phyloP scores from a whole-genome alignment of 2,888 invertebrate genomes.

The Cryptocephalus primarius region DNA sequence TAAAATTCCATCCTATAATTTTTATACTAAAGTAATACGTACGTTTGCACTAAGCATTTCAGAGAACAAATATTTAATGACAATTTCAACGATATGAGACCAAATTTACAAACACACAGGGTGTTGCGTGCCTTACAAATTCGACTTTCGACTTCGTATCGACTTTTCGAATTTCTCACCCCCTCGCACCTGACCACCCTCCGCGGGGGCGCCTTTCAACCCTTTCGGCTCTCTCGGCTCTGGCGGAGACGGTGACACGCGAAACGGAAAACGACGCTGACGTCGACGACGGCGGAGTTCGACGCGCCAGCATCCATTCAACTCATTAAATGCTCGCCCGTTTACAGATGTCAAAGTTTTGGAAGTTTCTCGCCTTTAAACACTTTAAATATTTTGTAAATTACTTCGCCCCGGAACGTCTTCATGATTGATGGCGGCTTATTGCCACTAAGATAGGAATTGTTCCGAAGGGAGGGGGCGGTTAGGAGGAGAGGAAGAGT shows the following conservation, averaged over 20 bases:
- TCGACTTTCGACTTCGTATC: too few relatives aligned
- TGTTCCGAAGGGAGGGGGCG: too few relatives aligned
- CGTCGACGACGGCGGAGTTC: slow-evolving; percentile 12
- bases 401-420: slow-evolving; percentile 17
- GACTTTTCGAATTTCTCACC: too few relatives aligned
- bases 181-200: background rate
- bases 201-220: slow-evolving; percentile 1
- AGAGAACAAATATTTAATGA: too few relatives aligned
- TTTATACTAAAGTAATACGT: too few relatives aligned
- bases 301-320: slow-evolving; percentile 21
- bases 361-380: slow-evolving; percentile 16
- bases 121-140: too few relatives aligned
- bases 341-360: slow-evolving; percentile 23
- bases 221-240: slow-evolving; percentile 30
- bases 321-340: slow-evolving; percentile 28
- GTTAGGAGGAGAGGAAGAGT: too few relatives aligned
- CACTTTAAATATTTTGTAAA: slow-evolving; percentile 22
- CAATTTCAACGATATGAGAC: too few relatives aligned
- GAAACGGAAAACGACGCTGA: slow-evolving; percentile 26
- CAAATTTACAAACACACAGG: too few relatives aligned
- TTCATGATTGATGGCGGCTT: slow-evolving; percentile 17
- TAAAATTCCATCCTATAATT: too few relatives aligned
- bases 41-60: too few relatives aligned
- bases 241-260: slow-evolving; percentile 28
- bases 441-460: slow-evolving; percentile 9